phyloP scores from a whole-genome alignment of 2,888 invertebrate species.

The Eristalis pertinax region DNA sequence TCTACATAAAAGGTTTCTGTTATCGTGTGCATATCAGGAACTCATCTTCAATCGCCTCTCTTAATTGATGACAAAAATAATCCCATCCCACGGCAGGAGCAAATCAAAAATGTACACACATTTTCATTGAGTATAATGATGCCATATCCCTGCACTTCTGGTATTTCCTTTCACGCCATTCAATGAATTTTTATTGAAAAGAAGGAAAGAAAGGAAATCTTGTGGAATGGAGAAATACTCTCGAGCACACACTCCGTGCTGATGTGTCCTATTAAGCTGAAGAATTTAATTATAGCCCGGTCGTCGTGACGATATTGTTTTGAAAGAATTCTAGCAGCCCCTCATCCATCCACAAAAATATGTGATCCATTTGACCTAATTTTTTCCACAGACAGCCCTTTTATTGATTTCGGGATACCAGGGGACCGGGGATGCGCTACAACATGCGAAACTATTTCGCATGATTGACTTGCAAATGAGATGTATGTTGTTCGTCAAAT shows the following conservation, averaged over 20 bases:
- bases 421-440: background rate
- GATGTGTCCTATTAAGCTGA: background rate
- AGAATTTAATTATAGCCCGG: conserved; percentile 34
- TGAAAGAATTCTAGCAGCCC: background rate
- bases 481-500: conserved; percentile 2
- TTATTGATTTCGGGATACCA: background rate
- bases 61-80: background rate
- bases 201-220: background rate
- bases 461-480: conserved; percentile 23
- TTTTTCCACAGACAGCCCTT: background rate
- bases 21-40: background rate
- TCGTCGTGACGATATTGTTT: background rate
- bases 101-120: background rate
- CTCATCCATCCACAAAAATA: background rate
- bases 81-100: background rate
- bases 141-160: background rate
- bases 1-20: background rate
- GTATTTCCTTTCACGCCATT: background rate
- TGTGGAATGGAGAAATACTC: background rate
- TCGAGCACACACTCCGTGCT: background rate
- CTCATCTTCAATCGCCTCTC: background rate
- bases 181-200: background rate
- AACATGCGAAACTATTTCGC: background rate
- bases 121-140: background rate
- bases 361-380: background rate